Conservation (phyloP, 2,888 invertebrate genomes). For the Epistrophella euchroma region DNA sequence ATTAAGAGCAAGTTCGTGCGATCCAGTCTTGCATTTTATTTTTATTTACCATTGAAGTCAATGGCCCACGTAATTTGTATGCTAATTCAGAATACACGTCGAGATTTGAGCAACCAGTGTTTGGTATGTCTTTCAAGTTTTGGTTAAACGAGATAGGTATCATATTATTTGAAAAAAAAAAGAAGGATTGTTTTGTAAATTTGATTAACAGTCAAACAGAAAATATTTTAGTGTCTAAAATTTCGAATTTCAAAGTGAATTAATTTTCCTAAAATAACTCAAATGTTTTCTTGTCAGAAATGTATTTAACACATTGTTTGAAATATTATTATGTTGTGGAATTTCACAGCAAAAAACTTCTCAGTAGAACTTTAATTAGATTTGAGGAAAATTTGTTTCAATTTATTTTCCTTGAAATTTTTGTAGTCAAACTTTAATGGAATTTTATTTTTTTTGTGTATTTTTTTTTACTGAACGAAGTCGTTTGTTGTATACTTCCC, state of each 20-base stretch:
- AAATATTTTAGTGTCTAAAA: too few species aligned
- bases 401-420: constrained; percentile 32
- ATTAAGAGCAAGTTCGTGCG: too few species aligned
- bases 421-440: constrained; percentile 13
- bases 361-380: constrained; percentile 17
- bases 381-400: constrained; percentile 16
- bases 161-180: too few species aligned
- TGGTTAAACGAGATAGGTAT: too few species aligned
- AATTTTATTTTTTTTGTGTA: neutral
- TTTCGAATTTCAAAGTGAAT: neutral
- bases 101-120: too few species aligned
- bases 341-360: neutral
- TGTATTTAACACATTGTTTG: neutral
- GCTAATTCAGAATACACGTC: too few species aligned
- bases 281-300: neutral
- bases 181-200: too few species aligned
- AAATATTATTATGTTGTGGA: neutral
- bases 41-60: too few species aligned
- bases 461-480: neutral
- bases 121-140: too few species aligned
- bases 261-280: neutral
- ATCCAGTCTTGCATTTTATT: too few species aligned
- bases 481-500: neutral
- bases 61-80: too few species aligned
- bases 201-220: too few species aligned